Percentiles rank a stretch among this genome's conserved stretches.
phyloP scores from a whole-genome alignment of 2,888 invertebrate species.

The Strigamia transsilvanica region DNA sequence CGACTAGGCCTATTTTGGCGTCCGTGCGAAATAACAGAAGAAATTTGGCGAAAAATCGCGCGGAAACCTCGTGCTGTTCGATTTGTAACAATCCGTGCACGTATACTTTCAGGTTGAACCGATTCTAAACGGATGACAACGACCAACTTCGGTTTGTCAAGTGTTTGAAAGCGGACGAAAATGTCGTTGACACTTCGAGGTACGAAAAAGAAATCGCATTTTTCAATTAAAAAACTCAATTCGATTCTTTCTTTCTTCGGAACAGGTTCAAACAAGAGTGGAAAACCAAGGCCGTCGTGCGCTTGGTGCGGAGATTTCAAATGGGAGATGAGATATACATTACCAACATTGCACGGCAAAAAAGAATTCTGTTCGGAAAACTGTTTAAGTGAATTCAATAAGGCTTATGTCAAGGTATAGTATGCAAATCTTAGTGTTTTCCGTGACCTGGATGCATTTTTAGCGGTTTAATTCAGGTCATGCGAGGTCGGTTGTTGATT shows the following conservation, averaged over 20 bases:
- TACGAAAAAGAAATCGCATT: background rate
- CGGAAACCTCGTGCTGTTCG: background rate
- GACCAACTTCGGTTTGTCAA: background rate
- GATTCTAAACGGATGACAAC: background rate
- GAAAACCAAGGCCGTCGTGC: constrained; percentile 54
- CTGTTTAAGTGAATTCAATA: constrained; percentile 86
- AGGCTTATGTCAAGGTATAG: constrained; percentile 78
- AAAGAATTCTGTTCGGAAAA: constrained; percentile 92
- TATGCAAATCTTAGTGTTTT: background rate
- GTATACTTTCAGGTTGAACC: background rate
- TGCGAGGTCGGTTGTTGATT: too few species aligned
- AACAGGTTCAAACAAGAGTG: constrained; percentile 49
- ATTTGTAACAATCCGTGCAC: background rate
- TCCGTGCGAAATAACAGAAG: background rate
- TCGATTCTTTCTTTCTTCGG: background rate
- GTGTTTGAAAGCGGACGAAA: background rate
- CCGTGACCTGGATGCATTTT: too few species aligned
- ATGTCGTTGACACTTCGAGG: constrained; percentile 40
- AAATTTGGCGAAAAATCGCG: background rate
- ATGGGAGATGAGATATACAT: constrained; percentile 77
- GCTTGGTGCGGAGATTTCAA: constrained; percentile 59
- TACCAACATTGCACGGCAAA: constrained; percentile 86
- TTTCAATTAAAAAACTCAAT: background rate
- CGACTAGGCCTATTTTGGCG: constrained; percentile 6
- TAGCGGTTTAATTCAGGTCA: background rate